Conservation (phyloP, 2,888 invertebrate species). For the Eupithecia subumbrata region DNA sequence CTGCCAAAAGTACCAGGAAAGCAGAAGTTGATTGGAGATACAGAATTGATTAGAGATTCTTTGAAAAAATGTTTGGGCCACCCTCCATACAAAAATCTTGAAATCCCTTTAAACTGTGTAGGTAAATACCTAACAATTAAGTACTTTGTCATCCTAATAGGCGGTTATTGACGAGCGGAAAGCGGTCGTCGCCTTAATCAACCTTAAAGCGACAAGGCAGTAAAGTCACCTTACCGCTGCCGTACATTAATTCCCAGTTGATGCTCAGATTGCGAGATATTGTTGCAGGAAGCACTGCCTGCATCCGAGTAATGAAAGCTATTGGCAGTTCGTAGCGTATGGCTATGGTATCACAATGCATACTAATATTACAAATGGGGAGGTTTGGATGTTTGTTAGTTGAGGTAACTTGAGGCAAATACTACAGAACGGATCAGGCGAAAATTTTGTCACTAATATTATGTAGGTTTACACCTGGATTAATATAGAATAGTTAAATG, state of each 20-base stretch:
- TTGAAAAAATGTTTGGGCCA: too few relatives aligned
- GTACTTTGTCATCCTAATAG: not conserved
- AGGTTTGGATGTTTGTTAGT: not conserved
- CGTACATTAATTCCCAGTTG: not conserved
- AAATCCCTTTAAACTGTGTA: too few relatives aligned
- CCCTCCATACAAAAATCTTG: too few relatives aligned
- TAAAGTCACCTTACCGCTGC: not conserved
- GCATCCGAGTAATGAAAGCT: conserved; percentile 32
- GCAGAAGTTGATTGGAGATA: too few relatives aligned
- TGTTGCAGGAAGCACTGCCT: conserved; percentile 13
- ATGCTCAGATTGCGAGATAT: conserved; percentile 4
- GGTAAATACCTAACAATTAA: too few relatives aligned
- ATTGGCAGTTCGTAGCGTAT: conserved; percentile 32
- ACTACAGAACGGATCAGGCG: not conserved
- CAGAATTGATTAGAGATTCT: too few relatives aligned
- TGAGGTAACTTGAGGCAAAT: not conserved
- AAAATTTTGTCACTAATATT: not conserved
- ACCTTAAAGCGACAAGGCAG: not conserved
- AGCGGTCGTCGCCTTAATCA: not conserved
- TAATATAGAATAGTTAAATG: too few relatives aligned
- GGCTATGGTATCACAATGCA: conserved; percentile 13
- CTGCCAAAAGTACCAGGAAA: too few relatives aligned
- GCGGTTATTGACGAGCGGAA: not conserved
- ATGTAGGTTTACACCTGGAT: not conserved
- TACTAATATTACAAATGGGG: not conserved